Evolutionary conservation across 2,888 invertebrate species (phyloP), one percentile per base, ranked within the genome.

Genomic region (Melanotus villosus): DNA sequence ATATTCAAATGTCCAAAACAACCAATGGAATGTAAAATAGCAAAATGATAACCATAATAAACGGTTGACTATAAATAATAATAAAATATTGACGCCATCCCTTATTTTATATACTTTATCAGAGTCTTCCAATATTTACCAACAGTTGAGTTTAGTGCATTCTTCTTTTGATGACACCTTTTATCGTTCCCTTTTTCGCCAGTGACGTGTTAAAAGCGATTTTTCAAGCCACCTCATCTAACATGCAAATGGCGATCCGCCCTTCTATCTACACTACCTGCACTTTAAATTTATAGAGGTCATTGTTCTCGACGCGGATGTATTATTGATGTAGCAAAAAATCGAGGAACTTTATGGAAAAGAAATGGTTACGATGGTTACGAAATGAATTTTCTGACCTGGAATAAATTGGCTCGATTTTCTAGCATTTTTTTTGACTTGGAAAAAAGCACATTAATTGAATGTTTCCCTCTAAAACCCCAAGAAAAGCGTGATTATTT

Each of bases 161-260:
- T 58, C 43, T 26, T 36, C 56, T 18, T 41, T 58, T 52, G 52
- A 58, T 58, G 38, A 34, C 62, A 62, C 34, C 50, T 64, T 64
- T 64, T 43, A 57, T 47, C 65, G 43, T 57, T 30, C 56, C 56
- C 45, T 54, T 41, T 62, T 45, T 65, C 57, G 57, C 30, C 58
- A 70, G 69, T 75, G 72, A 75, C 73, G 75, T 69, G 75, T 72
- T 73, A 72, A 75, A 75, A 75, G 73, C 70, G 68, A 73, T 72
- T 72, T 68, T 65, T 70, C 71, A 72, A 65, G 54, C 64, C 58
- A 64, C 58, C 73, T 75, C 75, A 73, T 75, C 75, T 73, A 75
- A 73, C 75, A 75, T 75, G 73, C 75, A 75, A 75, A 75, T 75
- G 75, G 72, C 73, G 73, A 72, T 72, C 73, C 71, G 71, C 72